Evolutionary conservation across 2,888 invertebrate species (phyloP), one percentile per base, ranked within the genome.

Genomic region (Drosophila austrosaltans): DNA sequence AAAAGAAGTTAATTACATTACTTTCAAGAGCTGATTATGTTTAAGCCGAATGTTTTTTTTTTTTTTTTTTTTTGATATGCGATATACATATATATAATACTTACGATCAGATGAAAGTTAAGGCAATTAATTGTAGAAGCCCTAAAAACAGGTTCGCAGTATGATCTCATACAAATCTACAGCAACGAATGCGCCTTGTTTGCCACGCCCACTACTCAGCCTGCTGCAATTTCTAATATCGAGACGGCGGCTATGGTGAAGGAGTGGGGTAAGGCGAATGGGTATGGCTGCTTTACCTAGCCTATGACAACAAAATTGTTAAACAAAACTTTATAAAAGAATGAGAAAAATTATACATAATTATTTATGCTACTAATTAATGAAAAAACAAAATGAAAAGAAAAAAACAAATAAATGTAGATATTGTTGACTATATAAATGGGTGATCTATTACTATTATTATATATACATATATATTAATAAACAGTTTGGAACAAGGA

Each of bases 311-410:
- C 12, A 57, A 40, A 70, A 81, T 76, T 84, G 74, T 75, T 81
- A 75, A 77, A 73, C 63, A 71, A 68, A 71, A 22, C 3, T 61
- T 32, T 48, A 22, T n/a, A 16, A 48, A 36, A 42, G 39, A 61
- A 40, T 53, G 67, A 54, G 72, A 67, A 54, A 72, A 72, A 69
- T 58, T 81, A 81, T 72, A 67, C 66, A 74, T 78, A 82, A 77
- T 78, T 78, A 77, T 85, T 85, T 81, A 77, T 81, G 80, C 80
- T 83, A 80, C 81, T 85, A 85, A 85, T 83, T 85, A 83, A 79
- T 78, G 70, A 81, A 53, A 71, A 20, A 44, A 44, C 6, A 44
- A 7, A 48, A 10, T 6, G 2, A 48, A 22, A 2, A 25, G 25
- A 22, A 36, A 36, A 36, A 36, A 36, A 32, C 53, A 57, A 83